phyloP scores from a whole-genome alignment of 1,140 invertebrate genomes.

The Pararge aegeria region DNA sequence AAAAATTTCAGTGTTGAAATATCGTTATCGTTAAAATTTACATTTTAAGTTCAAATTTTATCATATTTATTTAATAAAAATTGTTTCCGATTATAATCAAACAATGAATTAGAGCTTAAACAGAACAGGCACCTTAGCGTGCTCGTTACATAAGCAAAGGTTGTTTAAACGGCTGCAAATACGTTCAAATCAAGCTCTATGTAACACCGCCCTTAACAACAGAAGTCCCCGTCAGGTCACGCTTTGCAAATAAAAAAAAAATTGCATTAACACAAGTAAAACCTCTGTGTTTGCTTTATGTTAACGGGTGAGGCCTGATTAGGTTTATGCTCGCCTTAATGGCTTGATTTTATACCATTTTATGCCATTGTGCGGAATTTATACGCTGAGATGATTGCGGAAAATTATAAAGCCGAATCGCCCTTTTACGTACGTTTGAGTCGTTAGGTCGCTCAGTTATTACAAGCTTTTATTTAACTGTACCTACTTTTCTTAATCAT shows the following conservation, averaged over 20 bases:
- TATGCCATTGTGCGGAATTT: not conserved
- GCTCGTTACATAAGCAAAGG: not conserved
- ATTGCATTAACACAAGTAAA: constrained; percentile 50
- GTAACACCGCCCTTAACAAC: constrained; percentile 42
- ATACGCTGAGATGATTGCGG: not conserved
- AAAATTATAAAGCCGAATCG: not conserved
- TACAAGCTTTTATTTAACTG: no score
- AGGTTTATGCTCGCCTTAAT: constrained; percentile 35
- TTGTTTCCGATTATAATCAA: no score
- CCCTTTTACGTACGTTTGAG: not conserved
- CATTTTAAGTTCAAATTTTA: no score
- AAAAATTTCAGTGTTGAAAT: no score
- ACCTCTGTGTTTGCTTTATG: constrained; percentile 46
- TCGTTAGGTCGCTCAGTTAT: not conserved
- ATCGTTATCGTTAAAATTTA: no score
- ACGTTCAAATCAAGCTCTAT: constrained; percentile 29
- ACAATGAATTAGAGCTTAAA: no score
- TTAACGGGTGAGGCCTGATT: constrained; percentile 40
- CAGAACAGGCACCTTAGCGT: no score
- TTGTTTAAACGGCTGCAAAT: not conserved
- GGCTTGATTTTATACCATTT: constrained; percentile 31
- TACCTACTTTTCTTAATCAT: no score
- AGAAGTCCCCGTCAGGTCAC: constrained; percentile 58
- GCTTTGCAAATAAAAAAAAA: constrained; percentile 48
- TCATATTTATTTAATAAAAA: no score